These are phyloP conservation scores for Dexiosoma caninum DNA, from an alignment of 2,888 invertebrate species.

Conservation along the genomic window DNA sequence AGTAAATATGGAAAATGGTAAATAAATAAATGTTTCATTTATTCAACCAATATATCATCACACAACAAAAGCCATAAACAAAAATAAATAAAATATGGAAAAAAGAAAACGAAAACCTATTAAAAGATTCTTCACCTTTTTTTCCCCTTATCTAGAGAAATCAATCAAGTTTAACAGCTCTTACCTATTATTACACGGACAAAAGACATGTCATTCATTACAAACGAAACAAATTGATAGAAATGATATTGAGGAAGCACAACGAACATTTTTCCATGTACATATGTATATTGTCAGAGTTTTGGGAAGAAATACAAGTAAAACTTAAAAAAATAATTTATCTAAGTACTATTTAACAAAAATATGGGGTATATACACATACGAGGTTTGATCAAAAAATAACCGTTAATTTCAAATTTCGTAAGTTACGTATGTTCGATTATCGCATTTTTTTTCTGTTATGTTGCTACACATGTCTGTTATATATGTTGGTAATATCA, in stretches of 20 bases:
- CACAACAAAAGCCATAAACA: constrained; percentile 8
- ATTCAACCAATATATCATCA: constrained; percentile 31
- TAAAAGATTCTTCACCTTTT: constrained; percentile 57
- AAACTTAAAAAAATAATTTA: not conserved
- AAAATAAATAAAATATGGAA: not conserved
- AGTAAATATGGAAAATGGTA: constrained; percentile 21
- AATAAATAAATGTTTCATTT: constrained; percentile 37
- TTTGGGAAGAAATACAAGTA: not conserved
- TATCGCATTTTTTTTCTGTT: too few relatives aligned
- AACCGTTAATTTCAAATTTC: too few relatives aligned
- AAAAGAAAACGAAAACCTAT: constrained; percentile 26
- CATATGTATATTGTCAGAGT: not conserved
- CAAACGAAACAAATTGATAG: constrained; percentile 25
- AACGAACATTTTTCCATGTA: too few relatives aligned
- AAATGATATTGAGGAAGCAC: constrained; percentile 37
- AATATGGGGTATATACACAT: too few relatives aligned
- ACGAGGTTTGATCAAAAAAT: too few relatives aligned
- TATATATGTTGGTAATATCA: too few relatives aligned
- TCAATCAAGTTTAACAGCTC: constrained; percentile 57
- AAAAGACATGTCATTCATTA: constrained; percentile 35
- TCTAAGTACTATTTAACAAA: not conserved
- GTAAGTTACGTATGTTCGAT: too few relatives aligned
- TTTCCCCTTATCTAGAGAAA: constrained; percentile 48
- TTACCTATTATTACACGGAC: constrained; percentile 43
- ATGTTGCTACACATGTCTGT: too few relatives aligned